Evolutionary conservation across 2,797 vertebrate species (phyloP).

Genomic region (Oreochromis grahami): DNA sequence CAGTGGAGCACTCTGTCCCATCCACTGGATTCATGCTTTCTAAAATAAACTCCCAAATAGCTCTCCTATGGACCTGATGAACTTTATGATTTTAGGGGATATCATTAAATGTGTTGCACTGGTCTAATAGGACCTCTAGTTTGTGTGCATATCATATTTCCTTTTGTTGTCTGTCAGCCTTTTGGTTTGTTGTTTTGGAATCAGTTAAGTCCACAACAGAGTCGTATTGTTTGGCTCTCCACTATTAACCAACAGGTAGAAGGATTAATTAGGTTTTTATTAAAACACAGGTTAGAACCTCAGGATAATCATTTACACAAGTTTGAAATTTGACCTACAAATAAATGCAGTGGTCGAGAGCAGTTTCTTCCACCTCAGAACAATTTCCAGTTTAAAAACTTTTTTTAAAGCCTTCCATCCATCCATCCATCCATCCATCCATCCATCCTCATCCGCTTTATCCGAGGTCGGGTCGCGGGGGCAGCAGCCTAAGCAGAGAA

Average conservation of each 20-base stretch:
- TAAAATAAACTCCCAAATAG: not conserved
- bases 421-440: too few relatives aligned
- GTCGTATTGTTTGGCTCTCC: not conserved
- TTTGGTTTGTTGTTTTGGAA: not conserved
- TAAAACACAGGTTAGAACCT: not conserved
- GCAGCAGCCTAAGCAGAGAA: too few relatives aligned
- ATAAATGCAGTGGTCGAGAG: not conserved
- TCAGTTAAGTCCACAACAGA: not conserved
- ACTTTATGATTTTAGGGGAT: not conserved
- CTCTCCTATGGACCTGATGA: not conserved
- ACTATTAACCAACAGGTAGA: not conserved
- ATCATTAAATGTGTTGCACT: not conserved
- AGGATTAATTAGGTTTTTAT: too few relatives aligned
- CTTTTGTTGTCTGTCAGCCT: rapidly evolving
- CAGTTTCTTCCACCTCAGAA: not conserved
- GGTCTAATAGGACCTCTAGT: not conserved
- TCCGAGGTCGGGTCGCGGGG: too few relatives aligned
- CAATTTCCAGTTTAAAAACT: rapidly evolving
- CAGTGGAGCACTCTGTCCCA: not conserved
- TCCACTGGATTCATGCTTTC: rapidly evolving
- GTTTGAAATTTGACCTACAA: not conserved
- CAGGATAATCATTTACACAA: not conserved
- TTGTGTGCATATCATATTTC: not conserved
- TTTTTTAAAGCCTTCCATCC: too few relatives aligned
- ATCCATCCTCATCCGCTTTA: too few relatives aligned